Evolutionary conservation across 2,888 invertebrate species (phyloP).

Genomic region (Drosophila niveifrons): DNA sequence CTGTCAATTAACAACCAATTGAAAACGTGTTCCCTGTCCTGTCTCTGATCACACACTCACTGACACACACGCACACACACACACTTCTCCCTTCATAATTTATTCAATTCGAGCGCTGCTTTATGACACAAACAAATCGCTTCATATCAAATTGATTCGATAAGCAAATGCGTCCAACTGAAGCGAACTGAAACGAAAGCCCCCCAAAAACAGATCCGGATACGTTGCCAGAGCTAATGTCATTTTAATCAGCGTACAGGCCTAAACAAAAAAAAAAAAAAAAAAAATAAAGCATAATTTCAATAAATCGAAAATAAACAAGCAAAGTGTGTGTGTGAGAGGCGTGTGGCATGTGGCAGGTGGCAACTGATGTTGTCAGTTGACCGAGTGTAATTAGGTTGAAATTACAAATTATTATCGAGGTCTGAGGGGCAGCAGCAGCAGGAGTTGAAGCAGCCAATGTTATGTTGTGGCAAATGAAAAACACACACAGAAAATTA

Average conservation of each 20-base stretch:
- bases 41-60: background rate
- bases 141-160: conserved; percentile 55
- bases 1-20: conserved; percentile 60
- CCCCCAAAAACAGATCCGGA: conserved; percentile 11
- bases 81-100: conserved; percentile 42
- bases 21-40: conserved; percentile 28
- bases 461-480: conserved; percentile 27
- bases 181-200: background rate
- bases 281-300: conserved; percentile 46
- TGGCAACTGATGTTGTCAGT: conserved; percentile 48
- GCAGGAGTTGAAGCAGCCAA: conserved; percentile 1
- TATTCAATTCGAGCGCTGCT: conserved; percentile 54
- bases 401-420: conserved; percentile 52
- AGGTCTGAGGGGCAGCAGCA: background rate
- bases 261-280: conserved; percentile 9
- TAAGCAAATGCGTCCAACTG: conserved; percentile 43
- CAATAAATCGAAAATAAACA: conserved; percentile 57
- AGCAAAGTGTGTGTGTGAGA: background rate
- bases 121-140: conserved; percentile 61
- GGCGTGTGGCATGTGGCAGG: conserved; percentile 16
- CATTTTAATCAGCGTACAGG: conserved; percentile 57
- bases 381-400: conserved; percentile 58
- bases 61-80: conserved; percentile 14
- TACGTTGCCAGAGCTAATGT: conserved; percentile 53
- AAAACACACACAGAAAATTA: conserved; percentile 18